Evolutionary conservation across 2,797 vertebrate genomes (phyloP).

Genomic region (Etheostoma perlongum): DNA sequence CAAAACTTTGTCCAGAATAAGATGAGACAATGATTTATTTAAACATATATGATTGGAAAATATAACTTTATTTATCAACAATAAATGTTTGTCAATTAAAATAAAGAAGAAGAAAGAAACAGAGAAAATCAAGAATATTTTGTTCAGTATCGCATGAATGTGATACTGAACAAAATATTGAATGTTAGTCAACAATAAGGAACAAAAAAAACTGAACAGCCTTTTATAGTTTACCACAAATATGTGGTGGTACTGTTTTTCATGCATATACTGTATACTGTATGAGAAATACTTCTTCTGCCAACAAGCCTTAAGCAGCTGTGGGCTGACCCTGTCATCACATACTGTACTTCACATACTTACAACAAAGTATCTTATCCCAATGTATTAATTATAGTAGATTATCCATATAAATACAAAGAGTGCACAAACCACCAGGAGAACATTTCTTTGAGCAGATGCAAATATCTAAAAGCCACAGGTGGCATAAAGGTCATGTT

Average conservation of each 20-base stretch:
- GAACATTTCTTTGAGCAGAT: too few relatives aligned
- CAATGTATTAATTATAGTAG: background rate
- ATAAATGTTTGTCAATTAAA: too few relatives aligned
- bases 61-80: background rate
- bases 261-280: too few relatives aligned
- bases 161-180: background rate
- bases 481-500: background rate
- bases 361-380: background rate
- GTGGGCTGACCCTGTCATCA: background rate
- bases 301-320: background rate
- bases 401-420: background rate
- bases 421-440: background rate
- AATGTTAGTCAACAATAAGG: too few relatives aligned
- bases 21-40: background rate
- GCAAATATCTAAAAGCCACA: background rate
- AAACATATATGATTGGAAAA: background rate
- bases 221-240: background rate
- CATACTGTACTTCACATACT: too few relatives aligned
- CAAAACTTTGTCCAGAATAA: background rate
- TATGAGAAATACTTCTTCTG: background rate
- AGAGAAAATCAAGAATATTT: background rate
- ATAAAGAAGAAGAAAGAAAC: too few relatives aligned
- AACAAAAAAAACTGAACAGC: too few relatives aligned
- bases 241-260: background rate
- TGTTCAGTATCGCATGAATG: background rate